Conservation (phyloP, 2,113 vertebrate species). For the Gorsachius goisagi region DNA sequence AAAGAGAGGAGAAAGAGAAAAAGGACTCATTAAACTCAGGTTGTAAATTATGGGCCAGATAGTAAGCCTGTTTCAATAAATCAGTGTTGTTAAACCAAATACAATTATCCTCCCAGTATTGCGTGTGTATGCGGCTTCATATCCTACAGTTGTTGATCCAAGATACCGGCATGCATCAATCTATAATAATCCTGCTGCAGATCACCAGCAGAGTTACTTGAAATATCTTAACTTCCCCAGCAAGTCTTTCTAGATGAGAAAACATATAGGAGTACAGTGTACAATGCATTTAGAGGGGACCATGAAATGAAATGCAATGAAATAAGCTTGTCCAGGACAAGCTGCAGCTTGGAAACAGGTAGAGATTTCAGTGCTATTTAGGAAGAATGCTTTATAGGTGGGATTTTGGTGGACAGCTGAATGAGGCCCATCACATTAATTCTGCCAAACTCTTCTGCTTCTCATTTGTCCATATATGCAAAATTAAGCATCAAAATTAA, state of each 20-base stretch:
- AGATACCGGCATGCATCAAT: not conserved
- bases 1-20: not conserved
- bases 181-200: not conserved
- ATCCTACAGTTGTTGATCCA: not conserved
- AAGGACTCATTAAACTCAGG: not conserved
- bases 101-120: not conserved
- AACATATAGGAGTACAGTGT: not conserved
- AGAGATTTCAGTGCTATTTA: not conserved
- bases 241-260: slow-evolving; percentile 45
- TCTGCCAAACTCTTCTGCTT: not conserved
- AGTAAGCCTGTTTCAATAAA: slow-evolving; percentile 22
- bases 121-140: not conserved
- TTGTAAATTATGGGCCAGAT: not conserved
- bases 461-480: not conserved
- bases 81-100: slow-evolving; percentile 1
- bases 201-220: slow-evolving; percentile 41
- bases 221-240: slow-evolving; percentile 35
- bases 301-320: slow-evolving; percentile 44
- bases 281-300: slow-evolving; percentile 14
- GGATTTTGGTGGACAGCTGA: slow-evolving; percentile 19
- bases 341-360: slow-evolving; percentile 19
- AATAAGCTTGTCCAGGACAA: slow-evolving; percentile 42
- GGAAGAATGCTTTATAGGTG: slow-evolving; percentile 34
- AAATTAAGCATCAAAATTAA: slow-evolving; percentile 23
- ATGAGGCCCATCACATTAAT: not conserved